Evolutionary conservation across 2,113 vertebrate species (phyloP).

Genomic region (Nymphicus hollandicus): DNA sequence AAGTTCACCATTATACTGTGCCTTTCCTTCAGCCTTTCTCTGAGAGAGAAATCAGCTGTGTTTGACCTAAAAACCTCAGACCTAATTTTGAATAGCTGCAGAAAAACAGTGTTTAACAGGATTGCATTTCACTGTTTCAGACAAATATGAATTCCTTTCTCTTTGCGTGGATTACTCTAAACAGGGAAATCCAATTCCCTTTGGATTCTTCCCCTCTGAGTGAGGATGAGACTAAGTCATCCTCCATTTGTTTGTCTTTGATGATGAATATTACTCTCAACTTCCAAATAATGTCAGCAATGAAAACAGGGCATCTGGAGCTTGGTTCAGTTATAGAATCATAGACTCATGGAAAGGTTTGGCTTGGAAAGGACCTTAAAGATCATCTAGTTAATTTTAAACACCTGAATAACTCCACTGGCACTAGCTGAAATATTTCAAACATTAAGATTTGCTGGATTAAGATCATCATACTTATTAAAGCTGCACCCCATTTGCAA

Average conservation of each 20-base stretch:
- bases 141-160: not conserved
- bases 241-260: slow-evolving; percentile 35
- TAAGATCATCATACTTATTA: not conserved
- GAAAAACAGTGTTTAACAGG: not conserved
- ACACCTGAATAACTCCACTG: not conserved
- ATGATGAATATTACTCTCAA: slow-evolving; percentile 20
- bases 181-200: slow-evolving; percentile 22
- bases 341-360: not conserved
- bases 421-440: not conserved
- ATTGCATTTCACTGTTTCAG: not conserved
- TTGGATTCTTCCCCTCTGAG: not conserved
- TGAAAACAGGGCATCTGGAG: not conserved
- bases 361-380: not conserved
- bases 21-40: not conserved
- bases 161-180: not conserved
- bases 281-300: slow-evolving; percentile 30
- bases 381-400: not conserved
- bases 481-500: not conserved
- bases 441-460: not conserved
- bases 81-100: not conserved
- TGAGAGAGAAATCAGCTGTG: not conserved
- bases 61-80: slow-evolving; percentile 10
- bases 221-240: slow-evolving; percentile 25
- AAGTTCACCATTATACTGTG: not conserved
- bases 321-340: not conserved